phyloP scores from a whole-genome alignment of 2,797 vertebrate species.

The Eremophila alpestris region DNA sequence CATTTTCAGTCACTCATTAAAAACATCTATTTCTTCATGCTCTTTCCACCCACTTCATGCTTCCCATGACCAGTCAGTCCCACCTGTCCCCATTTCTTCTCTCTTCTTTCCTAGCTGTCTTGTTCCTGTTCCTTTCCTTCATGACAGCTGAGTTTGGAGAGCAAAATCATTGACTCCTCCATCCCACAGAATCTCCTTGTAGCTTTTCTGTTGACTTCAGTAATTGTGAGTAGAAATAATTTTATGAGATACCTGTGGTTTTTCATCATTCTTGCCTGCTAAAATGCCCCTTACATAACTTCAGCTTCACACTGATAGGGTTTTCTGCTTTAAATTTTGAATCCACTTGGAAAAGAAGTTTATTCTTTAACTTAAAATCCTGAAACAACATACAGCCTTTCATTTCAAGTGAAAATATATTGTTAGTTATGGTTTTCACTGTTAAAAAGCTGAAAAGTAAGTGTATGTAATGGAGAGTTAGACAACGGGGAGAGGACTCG shows the following conservation, averaged over 20 bases:
- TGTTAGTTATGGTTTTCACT: background rate
- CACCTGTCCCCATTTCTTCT: background rate
- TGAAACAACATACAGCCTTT: background rate
- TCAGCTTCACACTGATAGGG: background rate
- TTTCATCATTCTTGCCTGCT: background rate
- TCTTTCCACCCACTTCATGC: background rate
- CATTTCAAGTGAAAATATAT: background rate
- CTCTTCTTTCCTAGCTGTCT: background rate
- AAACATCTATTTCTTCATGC: background rate
- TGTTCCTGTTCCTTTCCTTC: background rate
- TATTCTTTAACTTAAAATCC: background rate
- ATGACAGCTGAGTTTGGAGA: background rate
- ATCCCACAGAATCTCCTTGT: background rate
- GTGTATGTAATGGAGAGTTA: background rate
- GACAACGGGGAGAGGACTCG: background rate
- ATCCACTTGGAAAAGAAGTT: background rate
- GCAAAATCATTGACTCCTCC: background rate
- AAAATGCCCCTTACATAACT: background rate
- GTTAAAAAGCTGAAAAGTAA: background rate
- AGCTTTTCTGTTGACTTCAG: background rate
- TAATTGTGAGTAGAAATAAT: background rate
- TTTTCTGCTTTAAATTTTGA: background rate
- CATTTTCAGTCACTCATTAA: background rate
- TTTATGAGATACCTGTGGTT: background rate
- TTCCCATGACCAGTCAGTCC: background rate